Conservation (phyloP, 1,140 invertebrate genomes). For the Ooceraea biroi region DNA sequence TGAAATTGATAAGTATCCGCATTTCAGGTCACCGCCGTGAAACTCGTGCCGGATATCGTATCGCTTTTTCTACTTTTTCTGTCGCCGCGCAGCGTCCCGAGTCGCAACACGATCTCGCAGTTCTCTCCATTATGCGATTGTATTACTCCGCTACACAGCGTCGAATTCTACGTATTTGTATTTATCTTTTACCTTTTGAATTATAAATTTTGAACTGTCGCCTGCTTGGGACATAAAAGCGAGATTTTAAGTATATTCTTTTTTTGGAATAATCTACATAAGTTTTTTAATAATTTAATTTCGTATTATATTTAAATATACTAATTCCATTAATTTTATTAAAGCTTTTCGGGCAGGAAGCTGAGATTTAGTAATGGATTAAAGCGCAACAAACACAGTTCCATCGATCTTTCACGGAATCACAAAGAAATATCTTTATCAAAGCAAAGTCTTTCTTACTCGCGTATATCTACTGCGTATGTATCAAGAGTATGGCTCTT, state of each 20-base stretch:
- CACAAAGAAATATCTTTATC: background rate
- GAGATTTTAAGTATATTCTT: background rate
- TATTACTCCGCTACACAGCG: slow-evolving; percentile 22
- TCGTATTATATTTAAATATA: background rate
- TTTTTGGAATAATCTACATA: background rate
- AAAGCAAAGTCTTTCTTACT: background rate
- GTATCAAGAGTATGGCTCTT: background rate
- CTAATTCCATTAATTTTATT: background rate
- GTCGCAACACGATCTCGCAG: slow-evolving; percentile 26
- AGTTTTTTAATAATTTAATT: slow-evolving; percentile 9
- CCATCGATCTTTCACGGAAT: background rate
- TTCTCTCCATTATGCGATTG: slow-evolving; percentile 35
- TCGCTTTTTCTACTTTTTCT: slow-evolving; percentile 14
- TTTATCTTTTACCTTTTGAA: slow-evolving; percentile 14
- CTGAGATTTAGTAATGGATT: background rate
- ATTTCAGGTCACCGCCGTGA: slow-evolving; percentile 39
- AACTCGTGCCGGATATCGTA: slow-evolving; percentile 24
- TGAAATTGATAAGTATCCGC: slow-evolving; percentile 54
- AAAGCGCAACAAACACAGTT: background rate
- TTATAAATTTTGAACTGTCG: slow-evolving; percentile 7
- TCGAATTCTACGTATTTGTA: slow-evolving; percentile 34
- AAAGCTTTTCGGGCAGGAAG: background rate
- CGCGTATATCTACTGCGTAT: background rate
- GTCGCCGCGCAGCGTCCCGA: background rate
- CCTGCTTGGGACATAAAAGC: background rate